A percentile compares a stretch with the other conserved stretches of the same genome.
These are phyloP conservation scores for Clunio marinus DNA, from an alignment of 2,888 invertebrate genomes.

Conservation along the genomic window DNA sequence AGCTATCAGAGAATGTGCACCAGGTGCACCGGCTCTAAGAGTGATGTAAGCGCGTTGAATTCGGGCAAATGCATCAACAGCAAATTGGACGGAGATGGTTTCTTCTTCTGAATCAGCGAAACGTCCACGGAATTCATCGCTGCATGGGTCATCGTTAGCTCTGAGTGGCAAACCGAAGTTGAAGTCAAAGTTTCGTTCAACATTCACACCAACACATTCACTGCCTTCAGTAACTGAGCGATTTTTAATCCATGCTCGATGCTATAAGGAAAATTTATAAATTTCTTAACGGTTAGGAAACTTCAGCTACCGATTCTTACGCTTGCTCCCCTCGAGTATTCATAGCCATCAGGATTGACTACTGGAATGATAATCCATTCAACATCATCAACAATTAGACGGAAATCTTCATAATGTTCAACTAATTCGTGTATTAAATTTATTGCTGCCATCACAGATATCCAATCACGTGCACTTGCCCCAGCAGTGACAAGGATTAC, in stretches of 20 bases:
- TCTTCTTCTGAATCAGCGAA: constrained; percentile 60
- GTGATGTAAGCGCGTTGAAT: background rate
- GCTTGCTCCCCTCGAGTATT: constrained; percentile 51
- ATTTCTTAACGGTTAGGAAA: constrained; percentile 39
- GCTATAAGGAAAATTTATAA: constrained; percentile 40
- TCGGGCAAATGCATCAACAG: background rate
- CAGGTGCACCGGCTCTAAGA: background rate
- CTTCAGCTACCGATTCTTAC: background rate
- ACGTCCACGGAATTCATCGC: constrained; percentile 57
- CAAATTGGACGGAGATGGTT: constrained; percentile 54
- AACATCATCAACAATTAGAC: constrained; percentile 54
- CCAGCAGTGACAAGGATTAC: background rate
- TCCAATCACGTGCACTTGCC: background rate
- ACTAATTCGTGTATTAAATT: background rate
- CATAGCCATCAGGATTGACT: constrained; percentile 70
- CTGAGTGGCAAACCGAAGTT: constrained; percentile 58
- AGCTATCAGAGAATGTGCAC: background rate
- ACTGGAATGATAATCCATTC: constrained; percentile 66
- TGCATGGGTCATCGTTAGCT: constrained; percentile 55
- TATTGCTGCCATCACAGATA: background rate
- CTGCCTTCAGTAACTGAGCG: constrained; percentile 52
- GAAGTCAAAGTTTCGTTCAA: constrained; percentile 66
- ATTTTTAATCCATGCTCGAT: constrained; percentile 65
- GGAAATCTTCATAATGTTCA: background rate
- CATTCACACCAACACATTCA: constrained; percentile 66